These are phyloP conservation scores for Drosophila pandora DNA, from an alignment of 1,140 invertebrate species.

Conservation along the genomic window DNA sequence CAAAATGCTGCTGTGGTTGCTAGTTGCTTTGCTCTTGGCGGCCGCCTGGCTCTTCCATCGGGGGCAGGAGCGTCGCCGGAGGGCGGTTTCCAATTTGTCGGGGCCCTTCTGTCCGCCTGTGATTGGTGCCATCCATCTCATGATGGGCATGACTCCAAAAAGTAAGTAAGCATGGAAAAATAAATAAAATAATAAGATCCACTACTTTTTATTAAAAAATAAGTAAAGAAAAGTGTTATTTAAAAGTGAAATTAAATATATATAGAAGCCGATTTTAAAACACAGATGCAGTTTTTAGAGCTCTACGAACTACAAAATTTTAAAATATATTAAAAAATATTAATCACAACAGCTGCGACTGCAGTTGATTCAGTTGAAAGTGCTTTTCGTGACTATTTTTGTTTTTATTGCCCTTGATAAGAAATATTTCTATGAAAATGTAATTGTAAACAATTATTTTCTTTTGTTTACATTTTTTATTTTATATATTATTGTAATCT, in stretches of 20 bases:
- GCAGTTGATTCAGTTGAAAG: not conserved
- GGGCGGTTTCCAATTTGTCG: slow-evolving; percentile 66
- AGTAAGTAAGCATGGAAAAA: slow-evolving; percentile 59
- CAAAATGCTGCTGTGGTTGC: slow-evolving; percentile 60
- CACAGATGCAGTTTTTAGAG: not conserved
- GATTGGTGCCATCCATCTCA: slow-evolving; percentile 49
- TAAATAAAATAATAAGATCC: not conserved
- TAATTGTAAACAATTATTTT: not conserved
- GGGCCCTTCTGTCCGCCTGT: slow-evolving; percentile 52
- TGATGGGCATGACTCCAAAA: slow-evolving; percentile 48
- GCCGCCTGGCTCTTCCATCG: slow-evolving; percentile 42
- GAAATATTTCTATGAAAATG: not conserved
- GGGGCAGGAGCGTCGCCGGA: slow-evolving; percentile 38
- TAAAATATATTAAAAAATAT: not conserved
- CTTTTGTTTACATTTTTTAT: not conserved
- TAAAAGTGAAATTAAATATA: too few species aligned
- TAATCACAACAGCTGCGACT: not conserved
- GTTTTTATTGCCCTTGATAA: slow-evolving; percentile 14
- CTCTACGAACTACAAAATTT: too few species aligned
- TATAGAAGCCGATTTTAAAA: not conserved
- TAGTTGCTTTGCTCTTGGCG: slow-evolving; percentile 50
- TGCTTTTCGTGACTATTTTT: slow-evolving; percentile 9
- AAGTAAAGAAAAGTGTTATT: too few species aligned
- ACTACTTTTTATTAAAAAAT: not conserved
- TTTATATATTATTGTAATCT: not conserved